phyloP scores from a whole-genome alignment of 2,888 invertebrate species.

The Drosophila yooni region DNA sequence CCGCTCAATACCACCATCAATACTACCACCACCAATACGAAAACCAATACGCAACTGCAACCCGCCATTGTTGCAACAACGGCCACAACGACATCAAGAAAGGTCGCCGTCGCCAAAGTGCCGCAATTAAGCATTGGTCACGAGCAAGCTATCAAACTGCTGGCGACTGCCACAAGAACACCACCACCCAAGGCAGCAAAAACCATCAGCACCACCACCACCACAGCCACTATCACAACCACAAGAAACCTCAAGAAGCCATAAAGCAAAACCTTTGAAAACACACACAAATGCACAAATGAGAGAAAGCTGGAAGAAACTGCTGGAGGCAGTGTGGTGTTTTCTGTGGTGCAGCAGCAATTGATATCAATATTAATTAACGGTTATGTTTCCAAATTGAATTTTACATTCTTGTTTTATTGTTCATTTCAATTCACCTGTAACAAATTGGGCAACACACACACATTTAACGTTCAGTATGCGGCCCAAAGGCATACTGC shows the following conservation, averaged over 20 bases:
- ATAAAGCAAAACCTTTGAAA: slow-evolving; percentile 25
- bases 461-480: slow-evolving; percentile 24
- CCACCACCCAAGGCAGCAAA: slow-evolving; percentile 38
- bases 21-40: slow-evolving; percentile 18
- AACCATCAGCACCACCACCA: slow-evolving; percentile 39
- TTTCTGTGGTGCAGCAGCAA: slow-evolving; percentile 18
- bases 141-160: slow-evolving; percentile 31
- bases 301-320: slow-evolving; percentile 11
- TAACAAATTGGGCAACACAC: slow-evolving; percentile 11
- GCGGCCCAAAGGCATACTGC: slow-evolving; percentile 12
- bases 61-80: slow-evolving; percentile 56
- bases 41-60: slow-evolving; percentile 49
- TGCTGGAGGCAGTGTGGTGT: slow-evolving; percentile 24
- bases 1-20: slow-evolving; percentile 61
- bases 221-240: slow-evolving; percentile 46
- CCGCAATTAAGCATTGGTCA: slow-evolving; percentile 45
- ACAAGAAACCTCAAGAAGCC: slow-evolving; percentile 55
- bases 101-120: slow-evolving; percentile 53
- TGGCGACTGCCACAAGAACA: slow-evolving; percentile 42
- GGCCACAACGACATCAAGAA: slow-evolving; percentile 59
- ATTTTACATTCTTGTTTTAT: slow-evolving; percentile 30
- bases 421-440: slow-evolving; percentile 26
- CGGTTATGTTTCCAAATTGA: slow-evolving; percentile 35
- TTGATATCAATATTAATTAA: slow-evolving; percentile 19
- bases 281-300: slow-evolving; percentile 5